Conservation (phyloP, 2,113 vertebrate genomes). For the Alaudala cheleensis region DNA sequence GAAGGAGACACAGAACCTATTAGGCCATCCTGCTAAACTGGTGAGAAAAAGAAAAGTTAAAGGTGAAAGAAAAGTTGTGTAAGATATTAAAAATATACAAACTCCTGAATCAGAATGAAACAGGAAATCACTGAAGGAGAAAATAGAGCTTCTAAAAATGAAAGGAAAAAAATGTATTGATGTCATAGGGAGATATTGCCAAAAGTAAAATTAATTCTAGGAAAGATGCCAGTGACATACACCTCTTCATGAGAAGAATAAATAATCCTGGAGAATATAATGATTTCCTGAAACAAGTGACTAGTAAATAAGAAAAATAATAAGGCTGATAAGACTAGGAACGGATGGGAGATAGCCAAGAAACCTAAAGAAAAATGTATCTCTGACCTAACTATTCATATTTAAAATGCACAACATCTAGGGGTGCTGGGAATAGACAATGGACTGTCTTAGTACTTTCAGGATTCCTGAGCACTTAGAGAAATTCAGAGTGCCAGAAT, state of each 20-base stretch:
- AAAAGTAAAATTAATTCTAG: slow-evolving; percentile 17
- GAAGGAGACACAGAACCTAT: background rate
- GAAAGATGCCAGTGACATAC: background rate
- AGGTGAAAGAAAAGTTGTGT: background rate
- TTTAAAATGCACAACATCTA: background rate
- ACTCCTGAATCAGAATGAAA: slow-evolving; percentile 15
- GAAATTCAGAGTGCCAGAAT: background rate
- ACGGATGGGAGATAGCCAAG: background rate
- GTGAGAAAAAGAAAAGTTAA: background rate
- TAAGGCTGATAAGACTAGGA: background rate
- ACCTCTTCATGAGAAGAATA: background rate
- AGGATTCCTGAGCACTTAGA: background rate
- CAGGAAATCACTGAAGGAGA: slow-evolving; percentile 11
- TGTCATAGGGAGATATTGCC: background rate
- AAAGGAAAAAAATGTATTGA: background rate
- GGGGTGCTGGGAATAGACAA: background rate
- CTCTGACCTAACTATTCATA: background rate
- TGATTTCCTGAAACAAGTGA: background rate
- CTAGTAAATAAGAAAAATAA: background rate
- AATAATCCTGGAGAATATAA: background rate
- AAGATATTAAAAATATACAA: slow-evolving; percentile 3
- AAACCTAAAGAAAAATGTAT: background rate
- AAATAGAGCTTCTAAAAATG: slow-evolving; percentile 8
- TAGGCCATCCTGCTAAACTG: background rate
- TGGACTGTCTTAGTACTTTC: background rate